Evolutionary conservation across 2,797 vertebrate species (phyloP), one percentile per base, ranked within the genome.

Genomic region (Sciurus carolinensis): DNA sequence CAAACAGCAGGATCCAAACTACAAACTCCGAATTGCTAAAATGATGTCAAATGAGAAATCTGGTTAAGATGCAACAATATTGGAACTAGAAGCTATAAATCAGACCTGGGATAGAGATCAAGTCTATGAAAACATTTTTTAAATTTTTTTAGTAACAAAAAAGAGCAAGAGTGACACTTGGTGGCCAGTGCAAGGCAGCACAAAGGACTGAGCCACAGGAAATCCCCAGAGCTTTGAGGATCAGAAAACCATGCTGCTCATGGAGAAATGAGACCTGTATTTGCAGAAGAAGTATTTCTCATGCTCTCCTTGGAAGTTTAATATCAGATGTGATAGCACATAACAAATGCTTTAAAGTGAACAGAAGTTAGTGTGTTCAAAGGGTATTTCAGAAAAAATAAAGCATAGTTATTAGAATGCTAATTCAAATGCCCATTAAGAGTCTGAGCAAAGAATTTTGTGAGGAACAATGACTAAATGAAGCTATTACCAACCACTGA

Each of bases 141-240:
- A 52, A 52, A 50, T 8, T 82, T 59, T 81, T 87, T 67, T 44
- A 87, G 14, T 72, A 92, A 87, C 84, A 64, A 90, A 92, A 95
- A 95, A 92, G 95, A 80, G 83, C 95, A 95, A 96, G 86, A 96
- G 97, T 97, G 97, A 97, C 97, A 97, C 97, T 91, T 95, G 91
- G 97, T 98, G 97, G 96, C 87, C 94, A 95, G 14, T 47, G 36
- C 10, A 66, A 75, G 67, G 33, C 67, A 97, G 90, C 80, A 96
- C 96, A 96, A 76, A 95, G 42, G 59, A 81, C 47, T 33, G 15
- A 90, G 44, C 44, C 50, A 14, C 0, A 44, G 30, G 33, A 18
- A 90, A 92, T 5, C 59, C 14, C 59, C 42, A 24, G 36, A 57
- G n/a, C 75, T 96, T 28, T 39, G 57, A 79, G 24, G 36, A 42